These are phyloP conservation scores for Lucinisca nassula DNA, from an alignment of 2,888 invertebrate genomes.

Conservation along the genomic window DNA sequence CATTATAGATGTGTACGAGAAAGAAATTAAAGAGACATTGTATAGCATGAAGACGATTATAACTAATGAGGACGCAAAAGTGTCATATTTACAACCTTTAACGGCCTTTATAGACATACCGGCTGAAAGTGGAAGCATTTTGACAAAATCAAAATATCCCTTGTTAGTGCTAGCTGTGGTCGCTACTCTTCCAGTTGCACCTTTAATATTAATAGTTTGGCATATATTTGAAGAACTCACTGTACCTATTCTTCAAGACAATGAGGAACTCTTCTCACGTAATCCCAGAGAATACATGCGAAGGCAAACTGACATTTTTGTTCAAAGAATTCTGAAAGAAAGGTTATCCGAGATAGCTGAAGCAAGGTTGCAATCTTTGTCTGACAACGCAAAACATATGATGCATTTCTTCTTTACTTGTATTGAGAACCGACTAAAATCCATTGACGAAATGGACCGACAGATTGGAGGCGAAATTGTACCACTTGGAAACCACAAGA, in stretches of 20 bases:
- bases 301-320: not conserved
- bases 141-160: not conserved
- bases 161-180: not conserved
- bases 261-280: not conserved
- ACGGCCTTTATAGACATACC: not conserved
- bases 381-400: slow-evolving; percentile 14
- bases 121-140: not conserved
- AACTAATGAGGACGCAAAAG: not conserved
- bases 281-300: not conserved
- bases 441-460: not conserved
- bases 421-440: not conserved
- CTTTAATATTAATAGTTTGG: not conserved
- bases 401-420: not conserved
- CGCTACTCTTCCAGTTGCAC: slow-evolving; percentile 1
- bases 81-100: not conserved
- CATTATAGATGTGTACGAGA: not conserved
- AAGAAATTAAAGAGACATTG: not conserved
- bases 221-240: not conserved
- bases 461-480: not conserved
- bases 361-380: not conserved
- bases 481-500: not conserved
- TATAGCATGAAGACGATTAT: not conserved
- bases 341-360: not conserved
- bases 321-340: slow-evolving; percentile 3
- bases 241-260: not conserved